These are phyloP conservation scores for Callaeas wilsoni DNA, from an alignment of 2,113 vertebrate species.

Conservation along the genomic window DNA sequence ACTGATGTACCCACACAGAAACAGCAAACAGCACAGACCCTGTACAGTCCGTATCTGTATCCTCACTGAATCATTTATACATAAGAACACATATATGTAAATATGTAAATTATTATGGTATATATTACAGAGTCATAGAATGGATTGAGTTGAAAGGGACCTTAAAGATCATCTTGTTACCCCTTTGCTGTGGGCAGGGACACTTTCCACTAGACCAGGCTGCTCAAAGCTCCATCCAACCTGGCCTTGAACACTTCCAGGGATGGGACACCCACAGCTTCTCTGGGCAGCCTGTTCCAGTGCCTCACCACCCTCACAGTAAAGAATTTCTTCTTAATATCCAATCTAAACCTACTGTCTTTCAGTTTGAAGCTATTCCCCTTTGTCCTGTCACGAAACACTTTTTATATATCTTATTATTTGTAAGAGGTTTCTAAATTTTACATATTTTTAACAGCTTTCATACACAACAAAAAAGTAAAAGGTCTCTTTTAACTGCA, in stretches of 20 bases:
- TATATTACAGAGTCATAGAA: background rate
- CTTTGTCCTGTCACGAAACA: background rate
- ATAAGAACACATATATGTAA: fast-evolving
- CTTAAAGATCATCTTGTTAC: background rate
- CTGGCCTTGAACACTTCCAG: background rate
- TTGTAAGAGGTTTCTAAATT: background rate
- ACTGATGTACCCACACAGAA: background rate
- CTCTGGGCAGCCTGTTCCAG: background rate
- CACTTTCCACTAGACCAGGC: fast-evolving
- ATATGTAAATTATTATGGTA: too few species aligned
- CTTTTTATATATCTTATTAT: background rate
- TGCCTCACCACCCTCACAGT: background rate
- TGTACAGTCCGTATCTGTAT: background rate
- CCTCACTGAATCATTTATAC: background rate
- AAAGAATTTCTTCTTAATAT: background rate
- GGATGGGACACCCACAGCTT: background rate
- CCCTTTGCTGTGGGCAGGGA: background rate
- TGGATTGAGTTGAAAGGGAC: background rate
- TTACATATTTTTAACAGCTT: background rate
- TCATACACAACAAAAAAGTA: background rate
- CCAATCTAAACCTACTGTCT: background rate
- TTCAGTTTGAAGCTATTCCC: background rate
- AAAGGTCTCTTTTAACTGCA: background rate
- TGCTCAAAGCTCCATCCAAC: background rate
- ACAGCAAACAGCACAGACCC: background rate